These are phyloP conservation scores for Pyrrhosoma nymphula DNA, from an alignment of 2,888 invertebrate species.

Conservation along the genomic window DNA sequence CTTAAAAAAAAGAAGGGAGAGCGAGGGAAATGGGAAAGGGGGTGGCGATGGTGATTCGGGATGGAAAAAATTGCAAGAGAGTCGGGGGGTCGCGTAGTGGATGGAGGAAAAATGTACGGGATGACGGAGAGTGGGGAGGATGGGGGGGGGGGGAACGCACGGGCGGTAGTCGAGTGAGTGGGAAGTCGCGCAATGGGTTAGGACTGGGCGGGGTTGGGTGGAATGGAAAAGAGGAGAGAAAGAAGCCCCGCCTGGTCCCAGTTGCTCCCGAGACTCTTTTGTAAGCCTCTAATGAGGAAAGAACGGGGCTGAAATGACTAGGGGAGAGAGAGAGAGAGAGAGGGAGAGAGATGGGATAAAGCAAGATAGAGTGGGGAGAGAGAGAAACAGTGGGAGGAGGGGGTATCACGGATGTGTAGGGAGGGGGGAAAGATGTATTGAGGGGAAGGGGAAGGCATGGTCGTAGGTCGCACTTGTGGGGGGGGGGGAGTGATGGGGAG, in stretches of 20 bases:
- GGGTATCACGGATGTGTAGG: background rate
- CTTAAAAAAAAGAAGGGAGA: conserved; percentile 72
- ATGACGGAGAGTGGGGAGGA: conserved; percentile 59
- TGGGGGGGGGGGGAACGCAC: background rate
- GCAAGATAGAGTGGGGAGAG: background rate
- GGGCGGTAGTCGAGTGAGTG: conserved; percentile 52
- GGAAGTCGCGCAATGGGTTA: conserved; percentile 61
- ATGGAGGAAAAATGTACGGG: background rate
- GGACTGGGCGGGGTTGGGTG: conserved; percentile 21
- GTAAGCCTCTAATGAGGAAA: conserved; percentile 70
- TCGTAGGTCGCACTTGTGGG: no score
- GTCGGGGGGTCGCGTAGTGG: background rate
- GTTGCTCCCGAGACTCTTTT: conserved; percentile 68
- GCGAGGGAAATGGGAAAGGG: conserved; percentile 62
- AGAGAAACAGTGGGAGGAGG: background rate
- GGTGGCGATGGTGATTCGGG: no score
- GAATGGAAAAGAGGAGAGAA: conserved; percentile 64
- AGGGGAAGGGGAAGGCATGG: background rate
- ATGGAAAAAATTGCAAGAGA: no score
- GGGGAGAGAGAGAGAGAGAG: conserved; percentile 25
- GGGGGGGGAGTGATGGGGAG: no score
- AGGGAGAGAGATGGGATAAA: background rate
- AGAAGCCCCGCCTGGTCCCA: conserved; percentile 69
- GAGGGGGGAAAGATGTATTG: background rate
- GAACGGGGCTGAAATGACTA: conserved; percentile 66